Percentiles rank a stretch among this genome's conserved stretches.
Conservation (phyloP, 2,888 invertebrate genomes). For the Mystacides longicornis region DNA sequence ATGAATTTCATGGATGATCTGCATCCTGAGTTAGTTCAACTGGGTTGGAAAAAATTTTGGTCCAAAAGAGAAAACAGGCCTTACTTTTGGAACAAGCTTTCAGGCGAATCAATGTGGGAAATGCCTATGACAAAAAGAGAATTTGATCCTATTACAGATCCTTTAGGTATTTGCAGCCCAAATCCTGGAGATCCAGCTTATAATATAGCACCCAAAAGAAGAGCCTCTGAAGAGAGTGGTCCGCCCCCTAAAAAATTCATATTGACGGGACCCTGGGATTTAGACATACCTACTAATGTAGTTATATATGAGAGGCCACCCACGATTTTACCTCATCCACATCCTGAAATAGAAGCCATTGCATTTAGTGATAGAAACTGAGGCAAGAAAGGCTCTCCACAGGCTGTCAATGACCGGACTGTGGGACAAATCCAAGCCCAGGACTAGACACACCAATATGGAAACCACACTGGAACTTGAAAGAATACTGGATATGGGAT, state of each 20-base stretch:
- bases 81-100: constrained; percentile 94
- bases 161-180: constrained; percentile 68
- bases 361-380: too few relatives aligned
- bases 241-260: constrained; percentile 81
- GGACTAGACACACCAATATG: too few relatives aligned
- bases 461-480: too few relatives aligned
- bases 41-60: constrained; percentile 97
- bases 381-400: too few relatives aligned
- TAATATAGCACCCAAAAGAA: constrained; percentile 59
- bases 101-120: constrained; percentile 96
- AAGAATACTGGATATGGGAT: too few relatives aligned
- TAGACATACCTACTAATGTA: constrained; percentile 88
- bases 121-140: constrained; percentile 74
- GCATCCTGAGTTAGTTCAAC: constrained; percentile 55
- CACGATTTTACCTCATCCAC: constrained; percentile 80
- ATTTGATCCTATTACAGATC: constrained; percentile 89
- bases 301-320: constrained; percentile 83
- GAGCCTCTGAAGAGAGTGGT: constrained; percentile 73
- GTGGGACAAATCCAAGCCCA: too few relatives aligned
- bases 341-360: constrained; percentile 86
- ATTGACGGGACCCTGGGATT: constrained; percentile 88
- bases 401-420: too few relatives aligned
- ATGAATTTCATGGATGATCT: constrained; percentile 42
- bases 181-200: constrained; percentile 41
- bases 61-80: constrained; percentile 90